These are phyloP conservation scores for Tricholaema leucomelas DNA, from an alignment of 2,113 vertebrate genomes.

Conservation along the genomic window DNA sequence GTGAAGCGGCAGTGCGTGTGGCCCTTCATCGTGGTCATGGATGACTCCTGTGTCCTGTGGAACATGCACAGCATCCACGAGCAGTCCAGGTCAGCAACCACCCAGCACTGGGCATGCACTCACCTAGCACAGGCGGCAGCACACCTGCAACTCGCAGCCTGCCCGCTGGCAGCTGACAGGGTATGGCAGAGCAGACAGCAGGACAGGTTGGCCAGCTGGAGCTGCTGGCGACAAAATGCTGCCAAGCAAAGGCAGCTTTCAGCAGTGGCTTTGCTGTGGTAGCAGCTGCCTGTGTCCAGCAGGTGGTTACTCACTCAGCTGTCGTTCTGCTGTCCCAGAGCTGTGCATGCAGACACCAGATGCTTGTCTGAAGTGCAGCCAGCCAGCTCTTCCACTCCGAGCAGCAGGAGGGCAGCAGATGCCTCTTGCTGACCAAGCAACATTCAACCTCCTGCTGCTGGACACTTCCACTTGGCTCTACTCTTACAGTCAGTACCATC, in stretches of 20 bases:
- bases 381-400: neutral
- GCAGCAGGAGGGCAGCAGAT: neutral
- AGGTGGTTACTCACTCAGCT: neutral
- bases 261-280: neutral
- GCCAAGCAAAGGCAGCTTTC: neutral
- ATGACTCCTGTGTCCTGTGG: constrained; percentile 96
- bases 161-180: neutral
- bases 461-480: neutral
- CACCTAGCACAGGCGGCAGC: neutral
- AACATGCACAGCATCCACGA: constrained; percentile 82
- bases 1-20: constrained; percentile 91
- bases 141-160: neutral
- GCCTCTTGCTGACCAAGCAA: neutral
- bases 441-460: neutral
- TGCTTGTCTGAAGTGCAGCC: neutral
- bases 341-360: neutral
- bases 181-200: neutral
- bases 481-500: neutral
- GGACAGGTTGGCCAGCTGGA: neutral
- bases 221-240: neutral
- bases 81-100: constrained; percentile 74
- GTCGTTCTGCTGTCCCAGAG: neutral
- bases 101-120: neutral
- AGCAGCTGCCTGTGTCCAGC: neutral
- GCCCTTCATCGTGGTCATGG: constrained; percentile 97